phyloP scores from a whole-genome alignment of 1,140 invertebrate genomes.

The Asbolus verrucosus region DNA sequence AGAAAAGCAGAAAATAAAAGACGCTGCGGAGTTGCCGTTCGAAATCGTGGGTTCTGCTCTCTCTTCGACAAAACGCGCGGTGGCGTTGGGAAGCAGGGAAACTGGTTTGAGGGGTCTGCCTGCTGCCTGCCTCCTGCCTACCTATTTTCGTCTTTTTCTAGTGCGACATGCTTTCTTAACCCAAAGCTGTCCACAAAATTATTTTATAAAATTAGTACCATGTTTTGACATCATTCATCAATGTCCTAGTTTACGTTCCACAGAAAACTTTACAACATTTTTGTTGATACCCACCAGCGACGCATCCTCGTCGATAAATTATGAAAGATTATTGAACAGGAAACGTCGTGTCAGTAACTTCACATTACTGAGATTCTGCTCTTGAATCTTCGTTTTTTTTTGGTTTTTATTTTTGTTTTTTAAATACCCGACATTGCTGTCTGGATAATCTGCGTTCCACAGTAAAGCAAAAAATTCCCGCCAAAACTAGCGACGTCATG shows the following conservation, averaged over 20 bases:
- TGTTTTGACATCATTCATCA: too few species aligned
- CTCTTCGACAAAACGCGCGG: constrained; percentile 10
- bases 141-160: constrained; percentile 33
- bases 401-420: too few species aligned
- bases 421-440: background rate
- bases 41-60: constrained; percentile 29
- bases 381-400: too few species aligned
- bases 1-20: constrained; percentile 47
- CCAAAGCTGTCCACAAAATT: constrained; percentile 7
- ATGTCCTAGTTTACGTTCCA: too few species aligned
- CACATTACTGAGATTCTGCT: background rate
- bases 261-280: too few species aligned
- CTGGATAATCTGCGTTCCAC: too few species aligned
- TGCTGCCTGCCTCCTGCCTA: constrained; percentile 25
- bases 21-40: constrained; percentile 42
- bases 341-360: constrained; percentile 19
- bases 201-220: constrained; percentile 1
- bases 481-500: too few species aligned
- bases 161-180: constrained; percentile 10
- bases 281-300: too few species aligned
- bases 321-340: constrained; percentile 15
- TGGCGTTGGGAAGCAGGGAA: constrained; percentile 36
- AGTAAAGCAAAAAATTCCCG: too few species aligned
- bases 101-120: constrained; percentile 42
- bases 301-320: constrained; percentile 2